Evolutionary conservation across 2,888 invertebrate genomes (phyloP), one percentile per base, ranked within the genome.

Genomic region (Heliconius charithonia): DNA sequence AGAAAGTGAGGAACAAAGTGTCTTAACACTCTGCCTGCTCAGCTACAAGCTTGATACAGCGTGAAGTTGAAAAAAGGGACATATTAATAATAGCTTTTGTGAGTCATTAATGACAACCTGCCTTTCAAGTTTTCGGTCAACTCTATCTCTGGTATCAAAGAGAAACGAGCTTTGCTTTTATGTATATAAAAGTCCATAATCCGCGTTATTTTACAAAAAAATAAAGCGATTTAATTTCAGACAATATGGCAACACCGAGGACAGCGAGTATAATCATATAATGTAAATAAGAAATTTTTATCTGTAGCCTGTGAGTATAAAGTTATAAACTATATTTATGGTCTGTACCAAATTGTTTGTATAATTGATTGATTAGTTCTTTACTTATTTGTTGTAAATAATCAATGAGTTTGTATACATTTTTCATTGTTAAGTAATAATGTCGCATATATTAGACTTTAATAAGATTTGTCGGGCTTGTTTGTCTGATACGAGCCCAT

Each of bases 401-500:
- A 69, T 73, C 29, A 69, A 77, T 56, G 73, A 32, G 27, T n/a
- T 45, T 73, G 37, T 29, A 22, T 59, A 67, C 65, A 69, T 41
- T 63, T 69, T 79, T 65, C 37, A 25, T 45, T 51, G 19, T 56
- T 25, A 65, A 73, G 51, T 51, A 29, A 82, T 79, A 80, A 90
- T 92, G 91, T 86, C 87, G 56, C 85, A 86, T 77, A 82, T 84
- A 76, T 84, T 93, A 80, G 91, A 94, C 85, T 91, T 93, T 76
- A 89, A 87, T 75, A 92, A 90, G 85, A 88, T 94, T 83, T 95
- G 95, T 82, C 89, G 95, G 45, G 91, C 92, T 77, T 95, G 95
- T 87, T 87, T 95, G 80, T 88, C 91, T 7, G 91, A 91, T 63
- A 85, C 86, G 4, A 92, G 90, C n/a, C 91, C 92, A n/a, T 85